phyloP scores from a whole-genome alignment of 2,888 invertebrate species.

The Galeruca laticollis region DNA sequence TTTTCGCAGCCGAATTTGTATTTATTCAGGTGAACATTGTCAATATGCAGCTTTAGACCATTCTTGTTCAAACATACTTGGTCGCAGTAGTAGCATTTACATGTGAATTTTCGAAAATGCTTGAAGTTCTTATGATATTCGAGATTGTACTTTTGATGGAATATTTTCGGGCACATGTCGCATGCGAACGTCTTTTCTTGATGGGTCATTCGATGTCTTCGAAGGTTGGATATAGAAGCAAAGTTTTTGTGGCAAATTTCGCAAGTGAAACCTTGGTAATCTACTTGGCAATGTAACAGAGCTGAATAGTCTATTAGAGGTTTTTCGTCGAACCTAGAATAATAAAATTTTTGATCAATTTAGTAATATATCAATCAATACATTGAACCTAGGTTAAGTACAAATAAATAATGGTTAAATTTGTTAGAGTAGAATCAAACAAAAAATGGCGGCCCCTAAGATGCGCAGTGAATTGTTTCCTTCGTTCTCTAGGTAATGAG shows the following conservation, averaged over 20 bases:
- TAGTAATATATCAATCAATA: neutral
- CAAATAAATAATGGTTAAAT: neutral
- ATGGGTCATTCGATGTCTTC: conserved; percentile 46
- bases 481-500: no score
- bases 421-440: no score
- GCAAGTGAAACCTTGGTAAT: conserved; percentile 42
- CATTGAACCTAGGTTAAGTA: neutral
- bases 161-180: conserved; percentile 48
- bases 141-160: conserved; percentile 68
- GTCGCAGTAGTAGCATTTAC: conserved; percentile 49
- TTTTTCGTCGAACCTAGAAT: conserved; percentile 39
- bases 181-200: conserved; percentile 48
- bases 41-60: conserved; percentile 47
- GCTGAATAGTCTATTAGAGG: conserved; percentile 29
- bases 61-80: conserved; percentile 49
- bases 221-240: conserved; percentile 40
- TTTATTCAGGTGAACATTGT: conserved; percentile 67
- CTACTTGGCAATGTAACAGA: conserved; percentile 35
- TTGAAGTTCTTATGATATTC: conserved; percentile 67
- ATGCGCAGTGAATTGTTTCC: no score
- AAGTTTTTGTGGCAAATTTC: conserved; percentile 48
- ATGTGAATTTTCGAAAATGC: conserved; percentile 40
- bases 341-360: conserved; percentile 12
- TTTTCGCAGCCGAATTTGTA: conserved; percentile 55
- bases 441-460: no score